Evolutionary conservation across 2,113 vertebrate species (phyloP), one percentile per base, ranked within the genome.

Genomic region (Xenus cinereus): DNA sequence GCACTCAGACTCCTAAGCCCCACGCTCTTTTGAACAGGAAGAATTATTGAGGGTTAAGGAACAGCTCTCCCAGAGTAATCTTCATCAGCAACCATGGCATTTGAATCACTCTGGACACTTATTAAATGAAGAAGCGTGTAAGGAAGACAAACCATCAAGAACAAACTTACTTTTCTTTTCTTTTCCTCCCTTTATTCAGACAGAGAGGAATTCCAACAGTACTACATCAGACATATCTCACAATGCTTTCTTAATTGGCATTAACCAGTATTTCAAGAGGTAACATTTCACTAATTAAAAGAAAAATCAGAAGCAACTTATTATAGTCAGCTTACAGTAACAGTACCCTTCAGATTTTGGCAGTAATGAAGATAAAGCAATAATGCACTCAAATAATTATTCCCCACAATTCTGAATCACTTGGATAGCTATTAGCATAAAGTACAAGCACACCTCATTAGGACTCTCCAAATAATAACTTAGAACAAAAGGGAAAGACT

Each of bases 291-390:
- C 68, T 96, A 95, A 95, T 96, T 95, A 89, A 92, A 90, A 91
- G 80, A 92, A 94, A 94, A 97, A 96, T 83, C 78, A 77, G 50
- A 92, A 6, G 4, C 57, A 95, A 92, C 46, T 87, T 89, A 89
- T 95, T 92, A 91, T 10, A 92, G 79, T 63, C 90, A 93, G 17
- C 64, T 95, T 92, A 92, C 88, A 95, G 84, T 89, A 95, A 97
- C 12, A 93, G 73, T 46, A 78, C 76, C 81, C 90, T 94, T 97
- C 75, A 83, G 63, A 89, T 87, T 66, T 95, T 95, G 57, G 27
- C 59, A 95, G 93, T 50, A 96, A 96, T 89, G 81, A 82, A 93
- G 90, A 97, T 84, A 96, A 97, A 96, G 76, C 60, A 95, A 92
- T 95, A 96, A 90, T 39, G 30, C 33, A 76, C 77, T 96, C 94